Evolutionary conservation across 2,113 vertebrate species (phyloP), one percentile per base, ranked within the genome.

Genomic region (Hydrochoerus hydrochaeris): DNA sequence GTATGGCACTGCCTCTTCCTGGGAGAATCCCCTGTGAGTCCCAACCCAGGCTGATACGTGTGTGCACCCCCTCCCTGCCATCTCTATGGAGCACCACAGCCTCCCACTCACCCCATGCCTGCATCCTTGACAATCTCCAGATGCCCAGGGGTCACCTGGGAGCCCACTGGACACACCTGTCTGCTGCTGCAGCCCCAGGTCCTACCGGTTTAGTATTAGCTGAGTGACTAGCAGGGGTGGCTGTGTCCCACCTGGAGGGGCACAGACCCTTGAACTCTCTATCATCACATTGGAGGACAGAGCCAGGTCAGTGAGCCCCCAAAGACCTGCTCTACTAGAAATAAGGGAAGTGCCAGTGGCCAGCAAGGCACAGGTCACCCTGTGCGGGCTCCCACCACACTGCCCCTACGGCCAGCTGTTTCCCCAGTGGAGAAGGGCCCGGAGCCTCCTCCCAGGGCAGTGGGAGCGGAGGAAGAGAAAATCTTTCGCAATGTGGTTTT

Each of bases 401-500:
- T 9, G 60, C 41, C 80, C 80, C 75, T 22, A 57, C 83, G 75
- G 75, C 49, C 91, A 24, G 88, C 0, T 0, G 60, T 22, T 17
- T 57, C 22, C 90, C 16, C 10, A 1, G 12, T 17, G 71, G 32
- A 91, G 14, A 12, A 19, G 30, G 41, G 41, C 63, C 67, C 9
- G 13, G 28, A 52, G 85, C 8, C 22, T 35, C 32, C 90, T 80
- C 78, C 60, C 49, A 7, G 75, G 65, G 57, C 28, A 32, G 19
- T 5, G 11, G 17, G 44, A 44, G 13, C 20, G 12, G 38, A 67
- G 81, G 28, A 69, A 22, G 7, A 22, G n/a, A n/a, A 46, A 85
- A 41, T n/a, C 67, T 58, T 86, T 28, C 1, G 54, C 88, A 96
- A 94, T 95, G 88, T 82, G 91, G 96, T 92, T 94, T 90, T 54